Evolutionary conservation across 1,140 invertebrate genomes (phyloP).

Genomic region (Galendromus occidentalis): DNA sequence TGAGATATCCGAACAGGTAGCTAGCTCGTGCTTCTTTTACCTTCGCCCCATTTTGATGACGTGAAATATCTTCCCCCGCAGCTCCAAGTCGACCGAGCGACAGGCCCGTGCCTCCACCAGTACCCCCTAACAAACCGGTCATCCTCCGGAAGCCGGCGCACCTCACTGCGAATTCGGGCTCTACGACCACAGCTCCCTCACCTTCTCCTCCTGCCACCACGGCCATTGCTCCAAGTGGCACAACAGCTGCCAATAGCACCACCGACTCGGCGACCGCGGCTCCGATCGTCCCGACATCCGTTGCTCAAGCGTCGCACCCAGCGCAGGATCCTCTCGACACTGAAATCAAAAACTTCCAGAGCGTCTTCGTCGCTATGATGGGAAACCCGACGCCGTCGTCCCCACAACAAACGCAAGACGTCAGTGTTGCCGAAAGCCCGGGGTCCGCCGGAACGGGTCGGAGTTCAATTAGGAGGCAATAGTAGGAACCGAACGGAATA

Average conservation of each 20-base stretch:
- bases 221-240: not conserved
- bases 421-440: too few species aligned
- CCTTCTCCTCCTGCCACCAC: not conserved
- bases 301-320: not conserved
- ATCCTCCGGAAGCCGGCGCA: conserved; percentile 4
- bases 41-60: too few species aligned
- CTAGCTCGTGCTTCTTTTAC: too few species aligned
- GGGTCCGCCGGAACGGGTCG: too few species aligned
- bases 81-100: not conserved
- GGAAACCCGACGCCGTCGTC: too few species aligned
- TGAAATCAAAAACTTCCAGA: conserved; percentile 10
- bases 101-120: not conserved
- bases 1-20: too few species aligned
- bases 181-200: too few species aligned
- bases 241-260: not conserved
- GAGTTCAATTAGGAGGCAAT: too few species aligned
- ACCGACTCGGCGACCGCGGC: not conserved
- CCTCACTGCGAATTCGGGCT: not conserved
- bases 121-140: not conserved
- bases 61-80: too few species aligned
- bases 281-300: not conserved
- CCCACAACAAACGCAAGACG: too few species aligned
- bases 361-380: not conserved
- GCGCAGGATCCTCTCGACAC: not conserved
- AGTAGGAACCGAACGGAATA: too few species aligned